Conservation (phyloP, 2,888 invertebrate species). For the Philereme transversata region DNA sequence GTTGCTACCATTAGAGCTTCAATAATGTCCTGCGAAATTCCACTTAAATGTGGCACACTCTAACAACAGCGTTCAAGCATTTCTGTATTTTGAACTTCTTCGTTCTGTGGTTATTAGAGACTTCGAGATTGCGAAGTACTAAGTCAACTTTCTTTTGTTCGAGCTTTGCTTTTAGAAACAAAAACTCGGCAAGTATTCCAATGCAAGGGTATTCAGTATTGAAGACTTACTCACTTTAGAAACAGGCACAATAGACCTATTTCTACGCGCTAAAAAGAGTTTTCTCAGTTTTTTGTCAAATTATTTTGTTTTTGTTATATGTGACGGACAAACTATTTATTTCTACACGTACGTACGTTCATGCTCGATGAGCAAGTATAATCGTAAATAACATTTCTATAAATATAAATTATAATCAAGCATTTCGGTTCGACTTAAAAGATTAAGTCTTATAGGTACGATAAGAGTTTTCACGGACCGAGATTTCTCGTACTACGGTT, state of each 20-base stretch:
- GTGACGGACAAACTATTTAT: too few species aligned
- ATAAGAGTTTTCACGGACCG: too few species aligned
- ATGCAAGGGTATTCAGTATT: conserved; percentile 7
- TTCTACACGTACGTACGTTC: too few species aligned
- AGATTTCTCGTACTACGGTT: too few species aligned
- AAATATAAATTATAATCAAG: too few species aligned
- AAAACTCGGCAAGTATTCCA: conserved; percentile 21
- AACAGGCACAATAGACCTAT: neutral
- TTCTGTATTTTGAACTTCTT: neutral
- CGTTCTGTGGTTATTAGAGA: conserved; percentile 59
- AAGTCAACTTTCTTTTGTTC: conserved; percentile 53
- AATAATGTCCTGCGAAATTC: neutral
- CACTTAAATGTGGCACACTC: neutral
- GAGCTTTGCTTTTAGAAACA: conserved; percentile 41
- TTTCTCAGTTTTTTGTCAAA: neutral
- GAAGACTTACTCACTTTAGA: neutral
- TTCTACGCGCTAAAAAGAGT: neutral
- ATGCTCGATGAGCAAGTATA: too few species aligned
- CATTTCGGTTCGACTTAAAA: too few species aligned
- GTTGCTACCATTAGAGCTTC: too few species aligned
- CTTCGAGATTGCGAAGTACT: conserved; percentile 44
- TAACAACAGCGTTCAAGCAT: neutral
- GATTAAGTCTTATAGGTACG: too few species aligned
- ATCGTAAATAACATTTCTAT: too few species aligned
- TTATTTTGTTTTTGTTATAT: too few species aligned